Evolutionary conservation across 53 echinoderm and acorn worm species (phyloP).

Genomic region (Mesocentrotus franciscanus): DNA sequence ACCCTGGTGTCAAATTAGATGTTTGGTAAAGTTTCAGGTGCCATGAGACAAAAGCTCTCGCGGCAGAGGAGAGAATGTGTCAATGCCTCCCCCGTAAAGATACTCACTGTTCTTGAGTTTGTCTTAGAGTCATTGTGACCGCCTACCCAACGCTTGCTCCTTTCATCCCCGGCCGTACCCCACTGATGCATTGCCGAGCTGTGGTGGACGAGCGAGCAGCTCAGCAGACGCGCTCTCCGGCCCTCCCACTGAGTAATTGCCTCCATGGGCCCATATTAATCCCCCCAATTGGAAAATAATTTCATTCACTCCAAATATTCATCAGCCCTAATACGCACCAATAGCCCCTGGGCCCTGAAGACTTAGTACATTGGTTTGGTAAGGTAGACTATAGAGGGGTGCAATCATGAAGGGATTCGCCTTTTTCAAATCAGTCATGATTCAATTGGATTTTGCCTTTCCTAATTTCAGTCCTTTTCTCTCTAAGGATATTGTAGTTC

Average conservation of each 20-base stretch:
- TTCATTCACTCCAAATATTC: constrained; percentile 64
- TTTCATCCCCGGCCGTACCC: constrained; percentile 46
- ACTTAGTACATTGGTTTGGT: constrained; percentile 25
- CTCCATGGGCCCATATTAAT: constrained; percentile 71
- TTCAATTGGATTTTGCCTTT: constrained; percentile 46
- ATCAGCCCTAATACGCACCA: constrained; percentile 51
- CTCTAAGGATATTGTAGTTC: constrained; percentile 21
- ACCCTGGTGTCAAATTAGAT: constrained; percentile 55
- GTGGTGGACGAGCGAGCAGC: constrained; percentile 31
- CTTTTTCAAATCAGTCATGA: constrained; percentile 1
- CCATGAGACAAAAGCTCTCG: constrained; percentile 50
- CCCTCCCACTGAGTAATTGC: constrained; percentile 68
- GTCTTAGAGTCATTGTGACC: constrained; percentile 46
- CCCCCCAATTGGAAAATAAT: constrained; percentile 69
- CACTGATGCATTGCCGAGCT: constrained; percentile 21
- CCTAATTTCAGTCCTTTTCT: background rate
- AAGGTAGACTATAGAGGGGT: background rate
- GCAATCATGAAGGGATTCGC: constrained; percentile 24
- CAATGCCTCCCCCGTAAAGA: constrained; percentile 56
- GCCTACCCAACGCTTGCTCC: constrained; percentile 49
- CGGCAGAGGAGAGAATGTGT: constrained; percentile 47
- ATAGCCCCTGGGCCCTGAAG: constrained; percentile 56
- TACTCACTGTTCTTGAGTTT: background rate
- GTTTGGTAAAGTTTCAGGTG: constrained; percentile 58
- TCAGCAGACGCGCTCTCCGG: background rate